A percentile compares a stretch with the other conserved stretches of the same genome.
Conservation (phyloP, 2,888 invertebrate genomes). For the Nemotelus pantherinus region DNA sequence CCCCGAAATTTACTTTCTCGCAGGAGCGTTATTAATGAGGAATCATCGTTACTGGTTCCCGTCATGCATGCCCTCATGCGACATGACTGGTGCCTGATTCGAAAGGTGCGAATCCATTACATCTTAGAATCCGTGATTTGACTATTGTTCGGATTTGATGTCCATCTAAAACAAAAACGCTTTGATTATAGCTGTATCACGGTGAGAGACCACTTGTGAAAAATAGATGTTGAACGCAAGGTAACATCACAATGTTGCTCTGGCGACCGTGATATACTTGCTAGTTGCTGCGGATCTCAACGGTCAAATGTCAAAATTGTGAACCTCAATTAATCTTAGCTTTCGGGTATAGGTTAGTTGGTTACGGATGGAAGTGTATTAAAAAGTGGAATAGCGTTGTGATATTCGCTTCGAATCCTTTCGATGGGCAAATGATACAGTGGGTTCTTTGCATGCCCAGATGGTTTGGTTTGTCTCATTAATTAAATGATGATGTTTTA, state of each 20-base stretch:
- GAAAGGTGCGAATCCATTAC: slow-evolving; percentile 22
- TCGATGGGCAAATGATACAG: background rate
- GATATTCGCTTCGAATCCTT: background rate
- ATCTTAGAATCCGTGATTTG: slow-evolving; percentile 14
- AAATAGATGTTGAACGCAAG: background rate
- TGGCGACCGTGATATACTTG: background rate
- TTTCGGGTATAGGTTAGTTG: slow-evolving; percentile 24
- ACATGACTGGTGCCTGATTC: background rate
- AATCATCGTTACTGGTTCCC: too few species aligned
- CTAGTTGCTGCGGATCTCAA: slow-evolving; percentile 31
- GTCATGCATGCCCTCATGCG: background rate
- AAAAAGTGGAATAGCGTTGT: background rate
- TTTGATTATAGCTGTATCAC: background rate
- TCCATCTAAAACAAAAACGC: slow-evolving; percentile 24
- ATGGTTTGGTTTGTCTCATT: too few species aligned
- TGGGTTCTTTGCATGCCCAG: background rate
- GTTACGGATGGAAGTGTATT: background rate
- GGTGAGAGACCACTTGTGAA: background rate
- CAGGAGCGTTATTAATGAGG: background rate
- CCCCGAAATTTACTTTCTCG: slow-evolving; percentile 16
- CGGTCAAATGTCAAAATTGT: slow-evolving; percentile 49
- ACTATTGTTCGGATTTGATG: slow-evolving; percentile 7
- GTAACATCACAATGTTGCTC: background rate
- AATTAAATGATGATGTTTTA: too few species aligned
- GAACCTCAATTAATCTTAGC: slow-evolving; percentile 48